phyloP scores from a whole-genome alignment of 2,113 vertebrate genomes.

The Larimichthys crocea region DNA sequence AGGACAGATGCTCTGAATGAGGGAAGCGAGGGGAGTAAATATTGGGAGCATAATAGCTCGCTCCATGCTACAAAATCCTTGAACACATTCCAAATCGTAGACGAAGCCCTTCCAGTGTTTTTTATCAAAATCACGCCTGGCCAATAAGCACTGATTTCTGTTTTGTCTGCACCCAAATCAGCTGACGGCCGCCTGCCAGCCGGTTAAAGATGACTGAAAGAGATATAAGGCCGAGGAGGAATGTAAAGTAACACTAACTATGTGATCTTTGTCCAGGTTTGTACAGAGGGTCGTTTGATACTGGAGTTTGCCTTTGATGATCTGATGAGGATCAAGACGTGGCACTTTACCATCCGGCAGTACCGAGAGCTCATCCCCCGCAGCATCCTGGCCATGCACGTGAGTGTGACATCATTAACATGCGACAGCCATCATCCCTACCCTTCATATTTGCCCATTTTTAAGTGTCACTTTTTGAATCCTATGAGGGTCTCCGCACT shows the following conservation, averaged over 20 bases:
- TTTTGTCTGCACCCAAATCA: conserved; percentile 38
- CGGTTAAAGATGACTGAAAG: background rate
- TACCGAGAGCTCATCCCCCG: conserved; percentile 97
- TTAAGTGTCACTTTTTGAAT: conserved; percentile 37
- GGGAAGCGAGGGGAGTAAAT: conserved; percentile 64
- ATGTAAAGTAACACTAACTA: conserved; percentile 30
- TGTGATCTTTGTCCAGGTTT: conserved; percentile 88
- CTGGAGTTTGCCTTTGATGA: conserved; percentile 99
- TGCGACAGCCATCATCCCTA: background rate
- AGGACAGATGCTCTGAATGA: conserved; percentile 69
- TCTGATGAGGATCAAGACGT: conserved; percentile 99
- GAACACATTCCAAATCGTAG: conserved; percentile 57
- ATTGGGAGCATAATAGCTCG: conserved; percentile 59
- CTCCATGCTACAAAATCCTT: conserved; percentile 60
- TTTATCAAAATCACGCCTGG: conserved; percentile 49
- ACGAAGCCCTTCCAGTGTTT: conserved; percentile 57
- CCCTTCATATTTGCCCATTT: background rate
- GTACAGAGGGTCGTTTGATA: conserved; percentile 98
- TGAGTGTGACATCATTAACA: conserved; percentile 82
- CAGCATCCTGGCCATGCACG: conserved; percentile 99
- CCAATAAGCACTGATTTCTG: conserved; percentile 51
- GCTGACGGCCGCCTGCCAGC: conserved; percentile 22
- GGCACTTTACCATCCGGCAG: conserved; percentile 99
- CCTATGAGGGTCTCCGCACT: conserved; percentile 37
- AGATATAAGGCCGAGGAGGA: conserved; percentile 17